Conservation (phyloP, 2,888 invertebrate genomes). For the Allacma fusca region DNA sequence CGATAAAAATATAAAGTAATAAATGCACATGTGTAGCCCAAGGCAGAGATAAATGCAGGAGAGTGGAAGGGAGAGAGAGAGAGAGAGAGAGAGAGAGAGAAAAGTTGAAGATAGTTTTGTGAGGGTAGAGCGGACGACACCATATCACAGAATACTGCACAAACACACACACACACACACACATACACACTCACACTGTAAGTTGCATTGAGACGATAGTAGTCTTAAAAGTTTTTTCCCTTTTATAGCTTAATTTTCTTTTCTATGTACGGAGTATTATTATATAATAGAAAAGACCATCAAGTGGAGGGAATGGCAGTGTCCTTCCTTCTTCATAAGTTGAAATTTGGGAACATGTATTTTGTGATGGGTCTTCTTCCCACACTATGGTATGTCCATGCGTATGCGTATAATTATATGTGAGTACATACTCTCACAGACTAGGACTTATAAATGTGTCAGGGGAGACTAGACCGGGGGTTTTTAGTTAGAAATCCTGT, state of each 20-base stretch:
- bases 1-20: slow-evolving; percentile 38
- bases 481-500: too few species aligned
- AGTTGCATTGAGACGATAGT: neutral
- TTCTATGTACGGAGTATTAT: neutral
- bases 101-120: slow-evolving; percentile 1
- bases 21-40: slow-evolving; percentile 23
- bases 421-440: too few species aligned
- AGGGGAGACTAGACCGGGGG: too few species aligned
- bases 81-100: slow-evolving; percentile 1
- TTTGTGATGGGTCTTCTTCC: too few species aligned
- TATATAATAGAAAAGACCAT: too few species aligned
- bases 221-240: slow-evolving; percentile 4
- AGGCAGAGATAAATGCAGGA: neutral
- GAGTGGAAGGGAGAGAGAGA: slow-evolving; percentile 6
- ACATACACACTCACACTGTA: neutral
- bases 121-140: neutral
- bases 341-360: too few species aligned
- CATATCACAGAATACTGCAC: too few species aligned
- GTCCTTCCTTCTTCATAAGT: too few species aligned
- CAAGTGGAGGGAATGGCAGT: too few species aligned
- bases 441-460: too few species aligned
- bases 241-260: slow-evolving; percentile 12
- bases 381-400: too few species aligned
- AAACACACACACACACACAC: neutral
- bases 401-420: too few species aligned